phyloP scores from a whole-genome alignment of 2,888 invertebrate species.

The Zygogramma bicolorata region DNA sequence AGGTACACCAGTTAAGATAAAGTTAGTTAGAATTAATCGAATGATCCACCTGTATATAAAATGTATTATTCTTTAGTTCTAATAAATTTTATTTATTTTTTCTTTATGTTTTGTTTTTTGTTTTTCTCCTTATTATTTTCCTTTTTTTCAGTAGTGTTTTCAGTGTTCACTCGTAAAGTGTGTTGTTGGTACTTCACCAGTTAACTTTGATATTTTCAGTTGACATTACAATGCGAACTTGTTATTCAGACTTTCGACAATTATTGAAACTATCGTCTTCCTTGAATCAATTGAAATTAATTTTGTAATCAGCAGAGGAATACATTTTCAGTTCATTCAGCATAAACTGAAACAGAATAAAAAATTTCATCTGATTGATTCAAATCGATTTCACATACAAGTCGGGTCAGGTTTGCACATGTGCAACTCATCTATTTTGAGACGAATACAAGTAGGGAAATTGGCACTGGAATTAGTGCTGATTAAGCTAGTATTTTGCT shows the following conservation, averaged over 20 bases:
- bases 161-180: neutral
- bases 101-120: conserved; percentile 27
- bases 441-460: too few relatives aligned
- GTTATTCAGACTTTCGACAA: neutral
- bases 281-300: neutral
- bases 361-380: too few relatives aligned
- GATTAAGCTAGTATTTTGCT: too few relatives aligned
- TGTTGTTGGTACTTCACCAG: neutral
- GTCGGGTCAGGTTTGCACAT: too few relatives aligned
- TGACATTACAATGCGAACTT: neutral
- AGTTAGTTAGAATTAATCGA: conserved; percentile 10
- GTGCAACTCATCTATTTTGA: too few relatives aligned
- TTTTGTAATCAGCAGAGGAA: too few relatives aligned
- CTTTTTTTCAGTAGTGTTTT: conserved; percentile 9
- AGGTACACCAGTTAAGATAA: neutral
- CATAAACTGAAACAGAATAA: too few relatives aligned
- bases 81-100: conserved; percentile 37
- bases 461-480: too few relatives aligned
- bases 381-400: too few relatives aligned
- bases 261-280: neutral
- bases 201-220: neutral
- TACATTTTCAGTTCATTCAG: too few relatives aligned
- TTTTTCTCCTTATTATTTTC: conserved; percentile 21
- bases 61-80: conserved; percentile 23
- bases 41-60: conserved; percentile 27